Evolutionary conservation across 2,888 invertebrate genomes (phyloP).

Genomic region (Cataglyphis cursor): DNA sequence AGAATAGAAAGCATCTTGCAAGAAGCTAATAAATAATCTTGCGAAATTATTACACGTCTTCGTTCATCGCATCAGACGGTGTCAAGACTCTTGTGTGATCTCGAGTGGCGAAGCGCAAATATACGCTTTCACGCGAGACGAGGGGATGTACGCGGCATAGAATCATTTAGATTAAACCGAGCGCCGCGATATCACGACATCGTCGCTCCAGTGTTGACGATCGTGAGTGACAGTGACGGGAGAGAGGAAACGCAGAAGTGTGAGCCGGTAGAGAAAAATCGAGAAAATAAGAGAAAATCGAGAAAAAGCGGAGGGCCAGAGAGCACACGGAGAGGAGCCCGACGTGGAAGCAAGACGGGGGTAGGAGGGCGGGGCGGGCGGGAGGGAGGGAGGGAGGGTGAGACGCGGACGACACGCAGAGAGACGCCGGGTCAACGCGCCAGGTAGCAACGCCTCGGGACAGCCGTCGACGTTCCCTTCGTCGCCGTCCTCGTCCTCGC

Average conservation of each 20-base stretch:
- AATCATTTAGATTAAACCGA: neutral
- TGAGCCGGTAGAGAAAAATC: neutral
- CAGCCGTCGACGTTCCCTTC: slow-evolving; percentile 74
- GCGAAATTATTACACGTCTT: neutral
- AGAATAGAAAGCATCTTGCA: slow-evolving; percentile 4
- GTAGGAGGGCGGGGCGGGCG: slow-evolving; percentile 73
- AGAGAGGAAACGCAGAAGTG: neutral
- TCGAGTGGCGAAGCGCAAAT: slow-evolving; percentile 21
- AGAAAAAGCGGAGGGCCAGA: slow-evolving; percentile 45
- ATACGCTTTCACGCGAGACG: neutral
- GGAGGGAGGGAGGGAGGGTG: slow-evolving; percentile 74
- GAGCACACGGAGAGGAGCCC: slow-evolving; percentile 62
- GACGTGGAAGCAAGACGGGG: slow-evolving; percentile 72
- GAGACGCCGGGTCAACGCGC: slow-evolving; percentile 79
- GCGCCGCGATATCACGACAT: slow-evolving; percentile 37
- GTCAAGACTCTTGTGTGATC: slow-evolving; percentile 20
- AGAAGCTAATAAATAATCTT: neutral
- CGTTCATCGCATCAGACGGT: slow-evolving; percentile 29
- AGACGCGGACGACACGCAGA: slow-evolving; percentile 77
- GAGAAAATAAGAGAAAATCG: slow-evolving; percentile 16
- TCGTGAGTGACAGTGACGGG: slow-evolving; percentile 46
- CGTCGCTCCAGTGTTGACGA: slow-evolving; percentile 19
- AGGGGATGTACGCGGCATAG: neutral
- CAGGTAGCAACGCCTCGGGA: slow-evolving; percentile 79
- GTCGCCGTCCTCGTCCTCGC: slow-evolving; percentile 64